phyloP scores from a whole-genome alignment of 35 echinoderm and acorn worm genomes.

The Patiria miniata region DNA sequence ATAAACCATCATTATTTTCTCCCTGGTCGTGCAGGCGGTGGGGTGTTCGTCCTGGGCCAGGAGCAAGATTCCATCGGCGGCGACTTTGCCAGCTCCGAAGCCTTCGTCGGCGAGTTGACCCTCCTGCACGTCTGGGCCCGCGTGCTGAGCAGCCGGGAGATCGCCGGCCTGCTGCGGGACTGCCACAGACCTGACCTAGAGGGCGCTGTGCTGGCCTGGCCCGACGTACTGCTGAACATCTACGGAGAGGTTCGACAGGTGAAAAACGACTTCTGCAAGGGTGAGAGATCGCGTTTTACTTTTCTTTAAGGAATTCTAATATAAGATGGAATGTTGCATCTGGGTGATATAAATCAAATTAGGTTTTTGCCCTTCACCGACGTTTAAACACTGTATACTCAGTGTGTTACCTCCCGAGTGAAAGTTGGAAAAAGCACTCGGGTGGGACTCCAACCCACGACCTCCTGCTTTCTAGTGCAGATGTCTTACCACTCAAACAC shows the following conservation, averaged over 20 bases:
- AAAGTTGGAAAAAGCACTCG: too few species aligned
- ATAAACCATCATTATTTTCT: neutral
- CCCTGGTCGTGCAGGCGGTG: slow-evolving; percentile 64
- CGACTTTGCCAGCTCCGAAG: slow-evolving; percentile 64
- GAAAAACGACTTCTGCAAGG: slow-evolving; percentile 77
- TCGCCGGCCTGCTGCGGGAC: slow-evolving; percentile 26
- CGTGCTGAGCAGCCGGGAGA: slow-evolving; percentile 45
- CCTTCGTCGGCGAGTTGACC: slow-evolving; percentile 85
- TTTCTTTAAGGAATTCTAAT: too few species aligned
- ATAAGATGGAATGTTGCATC: too few species aligned
- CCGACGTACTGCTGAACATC: slow-evolving; percentile 63
- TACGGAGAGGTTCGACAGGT: slow-evolving; percentile 43
- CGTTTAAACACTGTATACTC: too few species aligned
- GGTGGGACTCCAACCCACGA: too few species aligned
- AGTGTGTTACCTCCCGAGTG: too few species aligned
- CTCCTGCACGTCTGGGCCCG: slow-evolving; percentile 73
- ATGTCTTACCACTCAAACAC: too few species aligned
- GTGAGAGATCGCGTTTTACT: slow-evolving; percentile 16
- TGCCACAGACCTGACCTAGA: slow-evolving; percentile 48
- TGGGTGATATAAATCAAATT: too few species aligned
- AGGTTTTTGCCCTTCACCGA: too few species aligned
- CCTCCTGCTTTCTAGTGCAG: too few species aligned
- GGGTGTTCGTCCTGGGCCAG: slow-evolving; percentile 84
- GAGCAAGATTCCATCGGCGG: slow-evolving; percentile 86
- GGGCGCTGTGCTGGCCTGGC: slow-evolving; percentile 73